These are phyloP conservation scores for Camponotus floridanus DNA, from an alignment of 1,140 invertebrate genomes.

Conservation along the genomic window DNA sequence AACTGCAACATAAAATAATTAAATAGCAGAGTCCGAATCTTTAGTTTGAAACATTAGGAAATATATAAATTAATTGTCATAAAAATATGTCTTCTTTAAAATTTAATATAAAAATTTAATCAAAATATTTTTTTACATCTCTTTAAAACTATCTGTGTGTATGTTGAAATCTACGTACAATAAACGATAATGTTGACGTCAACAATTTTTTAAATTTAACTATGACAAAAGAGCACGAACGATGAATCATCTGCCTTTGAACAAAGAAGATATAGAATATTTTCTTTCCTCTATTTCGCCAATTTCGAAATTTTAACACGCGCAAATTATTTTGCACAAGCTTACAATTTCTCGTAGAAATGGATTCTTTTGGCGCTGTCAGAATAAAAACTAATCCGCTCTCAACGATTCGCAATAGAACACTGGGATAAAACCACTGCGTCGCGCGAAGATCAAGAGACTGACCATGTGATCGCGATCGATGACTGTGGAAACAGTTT, in stretches of 20 bases:
- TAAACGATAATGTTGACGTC: background rate
- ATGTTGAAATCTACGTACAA: background rate
- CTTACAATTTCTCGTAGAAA: background rate
- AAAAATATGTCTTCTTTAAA: background rate
- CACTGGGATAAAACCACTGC: constrained; percentile 46
- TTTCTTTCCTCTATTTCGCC: background rate
- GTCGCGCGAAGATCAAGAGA: constrained; percentile 29
- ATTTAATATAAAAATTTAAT: background rate
- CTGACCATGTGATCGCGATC: constrained; percentile 75
- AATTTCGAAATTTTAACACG: background rate
- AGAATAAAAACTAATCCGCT: background rate
- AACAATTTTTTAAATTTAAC: background rate
- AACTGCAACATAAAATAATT: constrained; percentile 75
- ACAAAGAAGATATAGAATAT: background rate
- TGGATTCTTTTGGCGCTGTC: background rate
- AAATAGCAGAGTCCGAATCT: background rate
- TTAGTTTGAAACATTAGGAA: background rate
- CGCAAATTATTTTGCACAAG: background rate
- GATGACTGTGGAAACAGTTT: constrained; percentile 67
- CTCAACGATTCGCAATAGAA: constrained; percentile 41
- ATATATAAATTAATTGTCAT: background rate
- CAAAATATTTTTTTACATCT: background rate
- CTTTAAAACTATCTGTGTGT: background rate
- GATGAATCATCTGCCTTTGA: background rate
- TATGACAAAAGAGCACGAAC: background rate